A percentile compares a stretch with the other conserved stretches of the same genome.
Conservation (phyloP, 2,797 vertebrate species). For the Melopsittacus undulatus region DNA sequence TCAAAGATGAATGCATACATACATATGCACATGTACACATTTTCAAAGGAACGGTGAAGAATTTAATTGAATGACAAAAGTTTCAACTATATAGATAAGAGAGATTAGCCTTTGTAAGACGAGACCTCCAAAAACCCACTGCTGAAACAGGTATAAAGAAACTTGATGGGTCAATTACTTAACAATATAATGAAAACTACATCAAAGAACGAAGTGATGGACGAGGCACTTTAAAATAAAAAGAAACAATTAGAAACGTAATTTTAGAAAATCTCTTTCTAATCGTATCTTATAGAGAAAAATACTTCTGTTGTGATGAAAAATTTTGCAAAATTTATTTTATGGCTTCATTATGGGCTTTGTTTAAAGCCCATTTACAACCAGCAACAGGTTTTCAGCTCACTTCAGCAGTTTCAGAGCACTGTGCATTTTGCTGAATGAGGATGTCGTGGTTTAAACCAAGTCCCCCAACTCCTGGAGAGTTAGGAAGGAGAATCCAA, state of each 20-base stretch:
- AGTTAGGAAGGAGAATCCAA: too few relatives aligned
- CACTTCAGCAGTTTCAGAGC: background rate
- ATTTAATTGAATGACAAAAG: background rate
- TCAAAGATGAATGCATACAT: accelerated
- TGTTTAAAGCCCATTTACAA: background rate
- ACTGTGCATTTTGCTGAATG: background rate
- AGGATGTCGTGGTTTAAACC: too few relatives aligned
- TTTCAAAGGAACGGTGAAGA: background rate
- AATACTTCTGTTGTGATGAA: background rate
- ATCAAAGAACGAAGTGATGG: slow-evolving; percentile 34
- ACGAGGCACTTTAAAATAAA: background rate
- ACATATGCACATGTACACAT: background rate
- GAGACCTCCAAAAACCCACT: background rate
- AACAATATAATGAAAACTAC: slow-evolving; percentile 17
- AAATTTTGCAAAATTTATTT: background rate
- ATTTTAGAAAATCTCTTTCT: background rate
- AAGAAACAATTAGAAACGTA: background rate
- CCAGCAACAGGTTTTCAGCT: background rate
- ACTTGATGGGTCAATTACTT: slow-evolving; percentile 6
- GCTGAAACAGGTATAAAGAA: background rate
- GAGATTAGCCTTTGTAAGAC: background rate
- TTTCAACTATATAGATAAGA: background rate
- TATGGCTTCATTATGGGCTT: background rate
- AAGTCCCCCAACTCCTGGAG: too few relatives aligned
- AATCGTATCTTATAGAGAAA: background rate